Percentiles rank a stretch among this genome's conserved stretches.
phyloP scores from a whole-genome alignment of 2,888 invertebrate genomes.

The Pegoplata infirma region DNA sequence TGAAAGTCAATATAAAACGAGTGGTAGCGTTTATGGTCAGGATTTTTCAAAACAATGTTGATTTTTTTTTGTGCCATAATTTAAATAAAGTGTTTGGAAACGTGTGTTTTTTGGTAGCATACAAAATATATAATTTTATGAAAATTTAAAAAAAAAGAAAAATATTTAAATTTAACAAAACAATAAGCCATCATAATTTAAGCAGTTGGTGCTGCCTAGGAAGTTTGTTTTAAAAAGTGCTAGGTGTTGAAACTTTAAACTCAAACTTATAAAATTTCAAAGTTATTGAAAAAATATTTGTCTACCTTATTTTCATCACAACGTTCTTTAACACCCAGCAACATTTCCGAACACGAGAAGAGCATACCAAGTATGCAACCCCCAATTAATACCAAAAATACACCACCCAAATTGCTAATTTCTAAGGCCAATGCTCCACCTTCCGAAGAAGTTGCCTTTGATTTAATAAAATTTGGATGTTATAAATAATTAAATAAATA shows the following conservation, averaged over 20 bases:
- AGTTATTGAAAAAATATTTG: background rate
- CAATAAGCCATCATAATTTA: conserved; percentile 15
- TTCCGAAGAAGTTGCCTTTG: conserved; percentile 72
- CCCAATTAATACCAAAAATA: conserved; percentile 82
- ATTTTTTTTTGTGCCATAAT: background rate
- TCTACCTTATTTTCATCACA: conserved; percentile 75
- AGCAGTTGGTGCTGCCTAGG: conserved; percentile 28
- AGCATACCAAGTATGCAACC: conserved; percentile 78
- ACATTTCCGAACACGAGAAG: conserved; percentile 74
- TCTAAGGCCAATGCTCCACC: conserved; percentile 79
- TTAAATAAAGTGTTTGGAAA: background rate
- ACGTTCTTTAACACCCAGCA: conserved; percentile 74
- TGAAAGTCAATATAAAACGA: background rate
- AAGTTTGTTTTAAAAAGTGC: conserved; percentile 7
- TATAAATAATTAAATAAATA: conserved; percentile 19
- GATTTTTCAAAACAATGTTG: background rate
- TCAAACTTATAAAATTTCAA: background rate
- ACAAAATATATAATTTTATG: no score
- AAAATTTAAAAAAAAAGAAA: conserved; percentile 15
- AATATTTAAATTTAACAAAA: background rate
- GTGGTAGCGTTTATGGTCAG: background rate
- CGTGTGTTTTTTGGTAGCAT: no score
- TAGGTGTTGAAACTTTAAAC: background rate
- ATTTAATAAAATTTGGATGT: conserved; percentile 46
- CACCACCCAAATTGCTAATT: conserved; percentile 83